Conservation (phyloP, 2,113 vertebrate genomes). For the Trochalopteron elliotii region DNA sequence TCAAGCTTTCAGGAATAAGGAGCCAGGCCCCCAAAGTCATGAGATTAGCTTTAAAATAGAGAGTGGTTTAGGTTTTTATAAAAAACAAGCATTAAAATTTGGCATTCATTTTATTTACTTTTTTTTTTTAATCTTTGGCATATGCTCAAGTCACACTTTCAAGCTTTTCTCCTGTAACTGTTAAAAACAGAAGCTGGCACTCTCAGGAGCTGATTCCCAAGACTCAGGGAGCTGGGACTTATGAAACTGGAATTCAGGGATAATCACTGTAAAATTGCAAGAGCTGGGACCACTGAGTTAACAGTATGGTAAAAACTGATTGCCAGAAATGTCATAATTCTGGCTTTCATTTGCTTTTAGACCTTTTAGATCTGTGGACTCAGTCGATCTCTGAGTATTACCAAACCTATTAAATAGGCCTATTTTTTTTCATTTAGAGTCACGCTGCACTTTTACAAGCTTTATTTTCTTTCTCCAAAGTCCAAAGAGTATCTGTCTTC, state of each 20-base stretch:
- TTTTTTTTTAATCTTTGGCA: constrained; percentile 47
- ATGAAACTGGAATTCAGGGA: not conserved
- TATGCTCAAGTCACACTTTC: constrained; percentile 36
- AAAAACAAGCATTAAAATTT: constrained; percentile 32
- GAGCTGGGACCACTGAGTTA: not conserved
- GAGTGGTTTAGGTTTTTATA: not conserved
- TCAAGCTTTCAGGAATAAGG: constrained; percentile 25
- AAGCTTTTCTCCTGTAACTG: constrained; percentile 23
- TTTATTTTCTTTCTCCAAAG: not conserved
- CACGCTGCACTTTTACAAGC: not conserved
- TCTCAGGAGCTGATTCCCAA: not conserved
- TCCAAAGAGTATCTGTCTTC: not conserved
- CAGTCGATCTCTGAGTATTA: not conserved
- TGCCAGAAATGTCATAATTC: not conserved
- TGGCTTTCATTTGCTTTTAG: not conserved
- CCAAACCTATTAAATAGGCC: not conserved
- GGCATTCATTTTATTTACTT: constrained; percentile 32
- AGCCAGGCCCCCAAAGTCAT: not conserved
- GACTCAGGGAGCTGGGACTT: not conserved
- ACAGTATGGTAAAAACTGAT: not conserved
- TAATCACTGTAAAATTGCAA: not conserved
- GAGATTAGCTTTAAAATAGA: constrained; percentile 52
- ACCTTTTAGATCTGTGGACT: not conserved
- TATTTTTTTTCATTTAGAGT: not conserved
- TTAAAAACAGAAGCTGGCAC: constrained; percentile 45